Base-by-base conservation (phyloP, 2,888 invertebrate genomes). In the Drosophila diplacantha region DNA sequence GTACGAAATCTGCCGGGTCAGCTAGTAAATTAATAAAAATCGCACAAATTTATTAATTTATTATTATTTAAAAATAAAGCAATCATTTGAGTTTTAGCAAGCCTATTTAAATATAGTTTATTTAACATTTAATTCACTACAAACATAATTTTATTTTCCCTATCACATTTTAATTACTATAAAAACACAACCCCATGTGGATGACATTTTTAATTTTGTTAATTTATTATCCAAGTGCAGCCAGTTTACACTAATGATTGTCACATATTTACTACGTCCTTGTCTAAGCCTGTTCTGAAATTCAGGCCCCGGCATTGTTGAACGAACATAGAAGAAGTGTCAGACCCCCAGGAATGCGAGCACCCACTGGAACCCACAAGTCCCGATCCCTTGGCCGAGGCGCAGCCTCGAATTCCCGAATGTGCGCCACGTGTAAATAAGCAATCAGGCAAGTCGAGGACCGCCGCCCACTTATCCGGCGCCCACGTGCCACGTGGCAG, bases 401-500 rank as follows among this genome's bases (percentile, higher is more conserved):
- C n/a, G n/a, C n/a, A n/a, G n/a, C n/a, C n/a, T 52, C 47, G 31
- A 51, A 69, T 65, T 74, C 71, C 78, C 68, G 49, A 66, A 64
- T 69, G 73, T 63, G 64, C 60, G 71, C 69, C 74, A 78, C 72
- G 71, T 64, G 74, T 64, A 63, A 75, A 66, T 61, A 69, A 64
- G 69, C 69, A 67, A 76, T 80, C 72, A 67, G 62, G 68, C 66
- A 50, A 39, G 39, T 35, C 59, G 56, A 61, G 51, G 39, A 38
- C 41, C 60, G 26, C 32, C 24, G 29, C 46, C 35, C 56, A 47
- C 62, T 24, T 32, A 49, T 16, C 44, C 44, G 9, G 16, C 64
- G 43, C 56, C 41, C 65, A 59, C 68, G 37, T 11, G 60, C 59
- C 68, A 68, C 66, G 60, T 66, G 66, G 65, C 68, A 68, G 65